phyloP scores from a whole-genome alignment of 2,888 invertebrate genomes.

The Metalampra italica region DNA sequence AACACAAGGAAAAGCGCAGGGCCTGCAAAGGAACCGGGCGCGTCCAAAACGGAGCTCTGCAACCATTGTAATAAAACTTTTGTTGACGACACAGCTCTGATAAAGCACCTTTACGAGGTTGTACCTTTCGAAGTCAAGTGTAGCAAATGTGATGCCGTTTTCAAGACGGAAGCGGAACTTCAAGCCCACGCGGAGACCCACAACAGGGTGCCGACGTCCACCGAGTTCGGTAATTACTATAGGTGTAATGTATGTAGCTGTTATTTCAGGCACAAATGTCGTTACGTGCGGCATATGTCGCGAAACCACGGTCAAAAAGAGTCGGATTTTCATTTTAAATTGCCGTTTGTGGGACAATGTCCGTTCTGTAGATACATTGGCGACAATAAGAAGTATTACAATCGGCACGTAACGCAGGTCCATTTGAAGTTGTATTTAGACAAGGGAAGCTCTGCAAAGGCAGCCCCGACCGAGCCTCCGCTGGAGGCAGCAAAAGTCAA shows the following conservation, averaged over 20 bases:
- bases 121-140: constrained; percentile 23
- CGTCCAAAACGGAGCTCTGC: constrained; percentile 23
- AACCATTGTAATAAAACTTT: constrained; percentile 41
- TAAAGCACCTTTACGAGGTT: constrained; percentile 41
- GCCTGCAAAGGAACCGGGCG: neutral
- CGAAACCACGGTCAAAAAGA: neutral
- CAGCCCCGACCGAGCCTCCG: neutral
- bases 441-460: neutral
- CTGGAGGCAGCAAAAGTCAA: neutral
- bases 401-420: neutral
- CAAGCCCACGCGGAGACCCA: neutral
- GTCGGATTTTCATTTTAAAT: neutral
- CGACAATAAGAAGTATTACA: neutral
- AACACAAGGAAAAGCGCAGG: constrained; percentile 14
- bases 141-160: constrained; percentile 4
- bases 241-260: neutral
- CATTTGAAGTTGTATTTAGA: neutral
- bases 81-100: constrained; percentile 29
- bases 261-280: neutral
- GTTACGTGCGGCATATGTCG: neutral
- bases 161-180: neutral
- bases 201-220: neutral
- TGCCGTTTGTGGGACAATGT: neutral
- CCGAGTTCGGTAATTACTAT: neutral
- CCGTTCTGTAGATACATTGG: neutral